Evolutionary conservation across 1,140 invertebrate genomes (phyloP).

Genomic region (Bombus pyrosoma): DNA sequence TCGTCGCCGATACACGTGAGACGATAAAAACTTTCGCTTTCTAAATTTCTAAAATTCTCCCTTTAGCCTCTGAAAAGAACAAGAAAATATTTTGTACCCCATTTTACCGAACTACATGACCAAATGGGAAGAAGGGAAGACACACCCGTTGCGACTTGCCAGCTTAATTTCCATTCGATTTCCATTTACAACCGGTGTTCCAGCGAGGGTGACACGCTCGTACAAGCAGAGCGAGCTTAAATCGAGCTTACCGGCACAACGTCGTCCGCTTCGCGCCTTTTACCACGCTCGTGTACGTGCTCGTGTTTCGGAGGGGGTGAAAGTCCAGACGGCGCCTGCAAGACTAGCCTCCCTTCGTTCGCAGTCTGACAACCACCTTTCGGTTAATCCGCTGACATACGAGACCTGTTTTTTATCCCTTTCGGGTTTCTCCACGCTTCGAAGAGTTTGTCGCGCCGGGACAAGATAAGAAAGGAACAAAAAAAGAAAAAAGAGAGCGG

Average conservation of each 20-base stretch:
- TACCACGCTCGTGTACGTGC: neutral
- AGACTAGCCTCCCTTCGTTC: conserved; percentile 23
- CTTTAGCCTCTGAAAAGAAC: neutral
- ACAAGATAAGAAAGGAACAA: neutral
- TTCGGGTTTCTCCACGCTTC: conserved; percentile 13
- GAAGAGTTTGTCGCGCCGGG: neutral
- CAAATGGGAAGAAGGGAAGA: neutral
- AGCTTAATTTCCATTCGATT: neutral
- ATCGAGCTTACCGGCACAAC: neutral
- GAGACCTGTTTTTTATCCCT: conserved; percentile 7
- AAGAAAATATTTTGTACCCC: neutral
- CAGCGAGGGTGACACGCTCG: neutral
- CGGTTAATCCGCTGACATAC: conserved; percentile 44
- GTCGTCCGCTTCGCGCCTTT: conserved; percentile 34
- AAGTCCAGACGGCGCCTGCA: conserved; percentile 59
- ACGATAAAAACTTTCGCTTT: rapidly evolving
- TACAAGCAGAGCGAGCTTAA: neutral
- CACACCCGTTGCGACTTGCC: neutral
- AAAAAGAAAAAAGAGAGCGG: neutral
- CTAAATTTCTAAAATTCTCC: neutral
- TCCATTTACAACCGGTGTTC: neutral
- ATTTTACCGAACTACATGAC: neutral
- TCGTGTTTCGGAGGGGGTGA: conserved; percentile 27
- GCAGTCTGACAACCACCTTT: conserved; percentile 56
- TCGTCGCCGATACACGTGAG: rapidly evolving